Conservation (phyloP, 92 coral and sea anemone genomes). For the Siderastrea radians region DNA sequence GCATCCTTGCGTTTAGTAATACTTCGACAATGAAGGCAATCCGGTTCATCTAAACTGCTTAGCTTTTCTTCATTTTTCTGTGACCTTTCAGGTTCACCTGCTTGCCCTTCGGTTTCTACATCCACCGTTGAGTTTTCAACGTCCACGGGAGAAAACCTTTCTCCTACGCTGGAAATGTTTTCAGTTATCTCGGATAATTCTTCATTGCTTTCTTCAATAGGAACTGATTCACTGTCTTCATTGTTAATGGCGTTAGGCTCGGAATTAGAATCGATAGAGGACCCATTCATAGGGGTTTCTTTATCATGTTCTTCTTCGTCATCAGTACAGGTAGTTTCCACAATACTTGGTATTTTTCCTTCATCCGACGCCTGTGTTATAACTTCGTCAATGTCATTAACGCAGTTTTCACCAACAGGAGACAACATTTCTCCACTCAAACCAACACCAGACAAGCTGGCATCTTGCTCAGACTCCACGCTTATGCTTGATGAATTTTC, state of each 20-base stretch:
- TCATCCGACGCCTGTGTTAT: neutral
- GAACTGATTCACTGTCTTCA: neutral
- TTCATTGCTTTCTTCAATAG: neutral
- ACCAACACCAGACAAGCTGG: neutral
- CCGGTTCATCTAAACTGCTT: neutral
- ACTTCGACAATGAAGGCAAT: conserved; percentile 21
- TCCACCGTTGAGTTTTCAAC: neutral
- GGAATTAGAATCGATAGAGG: neutral
- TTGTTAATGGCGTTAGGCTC: neutral
- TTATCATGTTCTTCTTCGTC: neutral
- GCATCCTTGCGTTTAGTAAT: neutral
- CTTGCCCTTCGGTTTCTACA: neutral
- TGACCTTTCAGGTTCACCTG: neutral
- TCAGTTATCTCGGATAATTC: conserved; percentile 4
- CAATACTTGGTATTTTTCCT: conserved; percentile 4
- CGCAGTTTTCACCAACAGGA: neutral
- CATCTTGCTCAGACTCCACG: neutral
- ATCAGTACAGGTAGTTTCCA: conserved; percentile 1
- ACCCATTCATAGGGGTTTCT: neutral
- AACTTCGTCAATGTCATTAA: neutral
- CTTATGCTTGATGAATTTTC: neutral
- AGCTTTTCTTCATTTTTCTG: neutral
- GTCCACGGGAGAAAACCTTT: neutral
- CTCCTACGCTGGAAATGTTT: neutral
- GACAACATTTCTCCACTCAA: neutral